Evolutionary conservation across 2,888 invertebrate species (phyloP).

Genomic region (Imbricaverruca yamaguchii): DNA sequence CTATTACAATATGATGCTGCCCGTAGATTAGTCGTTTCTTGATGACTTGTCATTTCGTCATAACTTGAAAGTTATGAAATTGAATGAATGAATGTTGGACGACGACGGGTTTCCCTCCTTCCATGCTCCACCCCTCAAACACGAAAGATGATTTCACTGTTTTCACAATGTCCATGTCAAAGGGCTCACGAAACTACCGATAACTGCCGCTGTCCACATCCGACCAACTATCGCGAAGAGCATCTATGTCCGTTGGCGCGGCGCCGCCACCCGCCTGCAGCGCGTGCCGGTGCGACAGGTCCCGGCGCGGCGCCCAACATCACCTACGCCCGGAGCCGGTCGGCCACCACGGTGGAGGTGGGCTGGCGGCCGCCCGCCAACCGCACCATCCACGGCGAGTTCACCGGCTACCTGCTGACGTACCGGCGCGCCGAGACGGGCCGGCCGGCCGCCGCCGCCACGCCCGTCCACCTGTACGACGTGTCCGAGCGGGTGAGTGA

Average conservation of each 20-base stretch:
- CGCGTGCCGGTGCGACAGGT: too few species aligned
- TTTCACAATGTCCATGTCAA: background rate
- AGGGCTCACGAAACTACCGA: background rate
- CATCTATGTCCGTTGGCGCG: background rate
- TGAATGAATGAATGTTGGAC: too few species aligned
- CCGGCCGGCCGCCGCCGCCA: background rate
- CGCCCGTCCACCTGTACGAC: background rate
- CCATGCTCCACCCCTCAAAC: background rate
- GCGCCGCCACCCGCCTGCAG: too few species aligned
- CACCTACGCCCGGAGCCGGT: slow-evolving; percentile 37
- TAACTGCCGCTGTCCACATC: background rate
- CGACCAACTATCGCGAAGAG: background rate
- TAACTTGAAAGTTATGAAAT: too few species aligned
- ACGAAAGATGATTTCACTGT: background rate
- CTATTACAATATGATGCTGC: too few species aligned
- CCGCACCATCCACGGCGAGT: slow-evolving; percentile 50
- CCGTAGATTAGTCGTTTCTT: too few species aligned
- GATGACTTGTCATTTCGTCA: too few species aligned
- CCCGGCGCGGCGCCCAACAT: slow-evolving; percentile 34
- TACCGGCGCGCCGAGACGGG: slow-evolving; percentile 29
- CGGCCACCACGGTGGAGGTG: slow-evolving; percentile 39
- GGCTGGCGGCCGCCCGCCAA: slow-evolving; percentile 40
- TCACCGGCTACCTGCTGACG: slow-evolving; percentile 39
- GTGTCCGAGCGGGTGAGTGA: too few species aligned
- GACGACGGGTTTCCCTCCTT: too few species aligned